Evolutionary conservation across 2,113 vertebrate genomes (phyloP), one percentile per base, ranked within the genome.

Genomic region (Coptodon rendalli): DNA sequence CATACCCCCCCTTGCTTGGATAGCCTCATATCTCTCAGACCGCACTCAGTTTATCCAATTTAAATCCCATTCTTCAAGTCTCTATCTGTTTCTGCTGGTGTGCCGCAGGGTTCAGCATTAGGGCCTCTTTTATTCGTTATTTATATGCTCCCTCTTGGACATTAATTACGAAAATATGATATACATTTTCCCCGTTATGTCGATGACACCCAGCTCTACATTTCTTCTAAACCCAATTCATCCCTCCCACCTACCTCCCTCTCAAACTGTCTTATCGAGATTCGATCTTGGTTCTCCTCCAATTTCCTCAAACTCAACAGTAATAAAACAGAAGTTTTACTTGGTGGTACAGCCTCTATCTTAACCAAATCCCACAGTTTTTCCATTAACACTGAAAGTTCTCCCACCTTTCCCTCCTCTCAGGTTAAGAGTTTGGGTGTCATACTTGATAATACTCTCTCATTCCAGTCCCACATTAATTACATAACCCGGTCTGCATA

Each of bases 311-410:
- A 57, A 57, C 4, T 27, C 1, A 27, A 27, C 22, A 57, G 54
- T 57, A 57, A 27, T 8, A 27, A 57, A 57, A 57, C 54, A 1
- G 54, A 57, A 14, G 12, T 57, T 57, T 57, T 27, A 57, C 12
- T 57, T 0, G 1, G 14, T 57, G 54, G 54, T 0, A 57, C 22
- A 0, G 6, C 22, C 2, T 57, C 54, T 14, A 57, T 57, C 48
- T 50, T 57, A 57, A 5, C 24, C 54, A 57, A 57, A 57, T 57
- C 12, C 6, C 22, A 56, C 54, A 57, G 54, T 57, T 56, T 13
- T 27, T 56, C 54, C 54, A 56, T 56, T 56, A 56, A 56, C 22
- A 56, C 24, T 24, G 22, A 56, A 56, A 0, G 4, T 27, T 56
- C 54, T 7, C 22, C 54, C 6, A 56, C 22, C 22, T 4, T 56